These are phyloP conservation scores for Cynopterus sphinx DNA, from an alignment of 2,797 vertebrate species.

Conservation along the genomic window DNA sequence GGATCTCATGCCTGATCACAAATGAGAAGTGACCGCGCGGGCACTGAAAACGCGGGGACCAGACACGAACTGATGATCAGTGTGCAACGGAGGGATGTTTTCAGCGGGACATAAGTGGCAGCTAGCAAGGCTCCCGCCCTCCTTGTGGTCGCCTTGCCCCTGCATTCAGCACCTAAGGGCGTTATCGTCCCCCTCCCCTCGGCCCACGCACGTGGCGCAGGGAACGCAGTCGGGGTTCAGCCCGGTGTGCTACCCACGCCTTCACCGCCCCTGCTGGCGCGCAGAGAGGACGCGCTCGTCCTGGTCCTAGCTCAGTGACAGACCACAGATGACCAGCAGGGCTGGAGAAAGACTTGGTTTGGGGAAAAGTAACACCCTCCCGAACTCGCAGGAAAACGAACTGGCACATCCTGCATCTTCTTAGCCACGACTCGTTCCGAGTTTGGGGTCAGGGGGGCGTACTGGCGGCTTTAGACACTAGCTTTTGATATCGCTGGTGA, in stretches of 20 bases:
- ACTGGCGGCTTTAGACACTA: background rate
- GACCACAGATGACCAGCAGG: background rate
- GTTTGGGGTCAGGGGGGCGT: background rate
- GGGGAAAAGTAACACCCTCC: background rate
- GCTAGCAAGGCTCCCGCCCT: background rate
- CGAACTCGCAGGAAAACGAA: background rate
- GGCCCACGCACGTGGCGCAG: accelerated
- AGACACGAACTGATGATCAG: background rate
- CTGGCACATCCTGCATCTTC: background rate
- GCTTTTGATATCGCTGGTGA: background rate
- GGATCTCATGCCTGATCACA: constrained; percentile 10
- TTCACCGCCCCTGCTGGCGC: background rate
- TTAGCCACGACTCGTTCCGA: background rate
- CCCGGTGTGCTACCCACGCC: accelerated
- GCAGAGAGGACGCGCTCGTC: background rate
- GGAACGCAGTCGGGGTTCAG: background rate
- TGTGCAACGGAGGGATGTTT: background rate
- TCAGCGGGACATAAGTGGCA: background rate
- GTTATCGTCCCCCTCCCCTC: background rate
- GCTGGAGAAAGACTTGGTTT: background rate
- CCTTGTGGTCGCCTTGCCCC: no score
- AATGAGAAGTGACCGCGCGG: background rate
- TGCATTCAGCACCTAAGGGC: background rate
- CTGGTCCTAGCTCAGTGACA: background rate
- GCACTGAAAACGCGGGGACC: background rate